Base-by-base conservation (phyloP, 2,888 invertebrate species). In the Exephanes ischioxanthus region DNA sequence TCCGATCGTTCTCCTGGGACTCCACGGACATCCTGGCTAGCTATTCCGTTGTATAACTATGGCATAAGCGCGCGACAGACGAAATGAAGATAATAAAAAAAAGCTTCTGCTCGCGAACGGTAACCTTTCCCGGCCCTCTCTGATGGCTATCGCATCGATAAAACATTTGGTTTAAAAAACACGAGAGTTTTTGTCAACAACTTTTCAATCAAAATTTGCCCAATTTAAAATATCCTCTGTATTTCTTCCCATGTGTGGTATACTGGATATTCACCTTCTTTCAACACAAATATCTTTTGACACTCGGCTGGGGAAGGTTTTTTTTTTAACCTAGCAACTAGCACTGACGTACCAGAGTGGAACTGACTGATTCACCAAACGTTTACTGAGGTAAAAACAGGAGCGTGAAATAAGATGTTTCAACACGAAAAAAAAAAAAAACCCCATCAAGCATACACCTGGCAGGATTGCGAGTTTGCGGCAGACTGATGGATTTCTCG, bases 1-100 rank as follows among this genome's bases (percentile, higher is more conserved):
- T 55, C 37, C 33, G 11, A 72, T 72, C 33, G 55, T 22, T 26
- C 72, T 72, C 72, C 14, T 55, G 72, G 72, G 72, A 72, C 41
- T 11, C 51, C 51, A 11, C 9, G 14, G 72, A 72, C 55, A 72
- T 37, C 16, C 37, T 7, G 33, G 37, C 41, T 19, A 58, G 37
- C 55, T 72, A 19, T 58, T 41, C 41, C 72, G 37, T 5, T 72
- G 41, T 72, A 72, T 58, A 58, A 72, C 72, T 37, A 58, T 58
- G 11, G 55, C 33, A 51, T 37, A 58, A 63, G 55, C 55, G 72
- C 19, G 3, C 41, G 6, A 26, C 63, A 6, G 19, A 22, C 22
- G 22, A 41, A 37, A 55, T 41, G 2, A 22, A 19, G 72, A 58
- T 72, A 72, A 58, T 55, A 33, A 72, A 72, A 72, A 71, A 72